A percentile compares a stretch with the other conserved stretches of the same genome.
Conservation (phyloP, 1,140 invertebrate species). For the Sitobion miscanthi region DNA sequence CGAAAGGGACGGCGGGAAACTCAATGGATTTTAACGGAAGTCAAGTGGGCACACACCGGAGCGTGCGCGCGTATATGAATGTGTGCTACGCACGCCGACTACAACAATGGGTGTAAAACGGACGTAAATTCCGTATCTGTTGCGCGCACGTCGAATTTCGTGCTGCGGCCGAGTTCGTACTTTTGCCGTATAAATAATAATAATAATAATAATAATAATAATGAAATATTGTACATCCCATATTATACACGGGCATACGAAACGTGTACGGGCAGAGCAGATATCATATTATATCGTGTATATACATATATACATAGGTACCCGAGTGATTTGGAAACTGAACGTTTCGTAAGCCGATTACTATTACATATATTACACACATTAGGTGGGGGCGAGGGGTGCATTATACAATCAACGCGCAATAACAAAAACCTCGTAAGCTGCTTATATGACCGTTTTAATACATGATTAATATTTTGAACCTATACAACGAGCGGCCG, state of each 20-base stretch:
- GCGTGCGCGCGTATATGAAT: background rate
- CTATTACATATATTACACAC: background rate
- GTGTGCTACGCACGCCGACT: background rate
- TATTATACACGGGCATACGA: background rate
- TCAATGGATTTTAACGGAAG: conserved; percentile 35
- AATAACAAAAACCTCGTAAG: conserved; percentile 55
- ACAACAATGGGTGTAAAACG: conserved; percentile 35
- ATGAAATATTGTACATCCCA: conserved; percentile 3
- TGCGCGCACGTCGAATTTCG: background rate
- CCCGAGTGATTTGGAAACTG: background rate
- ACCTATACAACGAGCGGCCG: background rate
- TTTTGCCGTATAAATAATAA: conserved; percentile 4
- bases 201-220: conserved; percentile 6
- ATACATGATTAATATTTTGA: conserved; percentile 26
- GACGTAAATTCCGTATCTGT: conserved; percentile 34
- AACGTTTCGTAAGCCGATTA: conserved; percentile 51
- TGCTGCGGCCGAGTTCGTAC: background rate
- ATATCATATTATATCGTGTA: background rate
- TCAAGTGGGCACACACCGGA: background rate
- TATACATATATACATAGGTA: too few species aligned
- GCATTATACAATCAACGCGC: conserved; percentile 54
- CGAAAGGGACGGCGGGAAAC: conserved; percentile 11
- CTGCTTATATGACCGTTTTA: conserved; percentile 37
- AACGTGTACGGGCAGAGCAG: background rate
- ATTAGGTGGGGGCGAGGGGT: background rate